These are phyloP conservation scores for Lasiurus borealis DNA, from an alignment of 2,113 vertebrate genomes.

Conservation along the genomic window DNA sequence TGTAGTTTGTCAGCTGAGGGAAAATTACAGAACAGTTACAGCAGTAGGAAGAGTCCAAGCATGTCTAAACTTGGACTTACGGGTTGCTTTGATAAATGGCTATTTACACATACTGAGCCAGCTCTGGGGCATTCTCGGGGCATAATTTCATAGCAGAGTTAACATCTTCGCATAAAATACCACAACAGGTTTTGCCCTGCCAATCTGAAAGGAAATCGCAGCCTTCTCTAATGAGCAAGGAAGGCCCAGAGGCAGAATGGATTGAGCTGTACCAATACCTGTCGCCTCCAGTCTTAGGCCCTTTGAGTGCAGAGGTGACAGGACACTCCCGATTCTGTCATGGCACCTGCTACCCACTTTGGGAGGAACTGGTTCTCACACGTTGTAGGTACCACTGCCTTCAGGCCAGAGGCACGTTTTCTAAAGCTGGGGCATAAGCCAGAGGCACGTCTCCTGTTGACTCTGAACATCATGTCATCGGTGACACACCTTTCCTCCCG, in stretches of 20 bases:
- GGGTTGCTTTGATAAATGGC: constrained; percentile 76
- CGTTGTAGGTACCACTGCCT: accelerated
- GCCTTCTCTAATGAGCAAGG: constrained; percentile 66
- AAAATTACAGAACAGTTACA: constrained; percentile 77
- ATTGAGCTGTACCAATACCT: background rate
- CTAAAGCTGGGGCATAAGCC: background rate
- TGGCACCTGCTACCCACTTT: background rate
- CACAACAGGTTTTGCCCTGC: constrained; percentile 64
- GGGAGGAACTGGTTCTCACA: background rate
- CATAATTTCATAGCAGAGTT: constrained; percentile 77
- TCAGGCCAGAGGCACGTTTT: background rate
- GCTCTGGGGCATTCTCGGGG: constrained; percentile 61
- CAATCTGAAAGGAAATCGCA: constrained; percentile 61
- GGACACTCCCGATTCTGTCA: background rate
- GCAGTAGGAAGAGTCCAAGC: constrained; percentile 50
- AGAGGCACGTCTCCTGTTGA: background rate
- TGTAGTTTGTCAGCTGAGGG: constrained; percentile 77
- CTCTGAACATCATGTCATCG: background rate
- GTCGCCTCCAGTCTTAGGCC: background rate
- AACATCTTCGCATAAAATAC: constrained; percentile 68
- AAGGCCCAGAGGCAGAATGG: constrained; percentile 49
- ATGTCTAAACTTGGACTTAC: background rate
- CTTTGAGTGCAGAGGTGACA: background rate
- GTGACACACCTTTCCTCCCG: background rate
- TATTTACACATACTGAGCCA: constrained; percentile 60